Evolutionary conservation across 2,888 invertebrate species (phyloP).

Genomic region (Lagria hirta): DNA sequence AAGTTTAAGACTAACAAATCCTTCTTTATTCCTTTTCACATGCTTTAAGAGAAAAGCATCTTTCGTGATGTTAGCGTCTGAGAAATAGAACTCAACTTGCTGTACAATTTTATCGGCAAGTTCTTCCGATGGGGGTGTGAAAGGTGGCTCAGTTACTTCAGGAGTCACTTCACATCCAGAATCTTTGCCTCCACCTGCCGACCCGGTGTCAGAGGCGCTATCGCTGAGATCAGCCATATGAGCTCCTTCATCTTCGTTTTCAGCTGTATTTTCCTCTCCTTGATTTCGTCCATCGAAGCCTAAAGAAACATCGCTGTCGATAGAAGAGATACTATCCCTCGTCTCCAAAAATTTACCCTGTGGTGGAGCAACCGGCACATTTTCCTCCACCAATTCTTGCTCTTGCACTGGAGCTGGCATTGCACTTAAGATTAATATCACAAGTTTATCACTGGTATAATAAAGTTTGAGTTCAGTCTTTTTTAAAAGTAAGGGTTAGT

Average conservation of each 20-base stretch:
- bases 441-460: constrained; percentile 39
- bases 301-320: constrained; percentile 62
- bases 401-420: constrained; percentile 49
- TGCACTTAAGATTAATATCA: constrained; percentile 45
- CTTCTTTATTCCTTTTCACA: constrained; percentile 92
- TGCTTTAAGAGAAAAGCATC: constrained; percentile 95
- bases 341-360: constrained; percentile 60
- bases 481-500: too few relatives aligned
- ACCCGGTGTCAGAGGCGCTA: constrained; percentile 65
- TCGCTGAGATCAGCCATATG: constrained; percentile 66
- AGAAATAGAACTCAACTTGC: constrained; percentile 95
- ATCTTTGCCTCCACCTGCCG: constrained; percentile 66
- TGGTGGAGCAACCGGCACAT: constrained; percentile 47
- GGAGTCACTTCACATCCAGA: constrained; percentile 68
- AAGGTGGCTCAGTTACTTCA: constrained; percentile 61
- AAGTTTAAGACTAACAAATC: constrained; percentile 90
- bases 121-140: constrained; percentile 73
- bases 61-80: constrained; percentile 91
- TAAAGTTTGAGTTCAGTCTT: constrained; percentile 25
- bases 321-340: constrained; percentile 63
- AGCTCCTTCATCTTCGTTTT: constrained; percentile 62
- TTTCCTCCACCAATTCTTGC: constrained; percentile 48
- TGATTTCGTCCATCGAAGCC: constrained; percentile 56
- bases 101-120: constrained; percentile 76
- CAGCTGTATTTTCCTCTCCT: constrained; percentile 35